Conservation (phyloP, 2,888 invertebrate species). For the Drosophila conformis region DNA sequence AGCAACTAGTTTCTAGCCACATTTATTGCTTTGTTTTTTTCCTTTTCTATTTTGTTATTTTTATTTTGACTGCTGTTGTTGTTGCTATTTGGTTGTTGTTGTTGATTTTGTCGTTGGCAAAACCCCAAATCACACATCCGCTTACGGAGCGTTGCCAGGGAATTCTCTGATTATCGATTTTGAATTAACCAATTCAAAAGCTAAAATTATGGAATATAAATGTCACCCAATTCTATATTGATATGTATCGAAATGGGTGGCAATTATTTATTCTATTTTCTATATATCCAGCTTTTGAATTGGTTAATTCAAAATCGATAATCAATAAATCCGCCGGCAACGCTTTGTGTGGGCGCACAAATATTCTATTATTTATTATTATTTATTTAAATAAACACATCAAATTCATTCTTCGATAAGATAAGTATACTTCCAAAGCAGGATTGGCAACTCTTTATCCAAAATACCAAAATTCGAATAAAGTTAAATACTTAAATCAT, state of each 20-base stretch:
- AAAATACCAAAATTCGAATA: accelerated
- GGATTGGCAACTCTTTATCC: background rate
- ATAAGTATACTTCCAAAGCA: background rate
- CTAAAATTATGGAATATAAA: background rate
- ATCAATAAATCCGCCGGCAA: constrained; percentile 32
- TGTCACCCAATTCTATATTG: background rate
- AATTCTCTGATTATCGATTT: constrained; percentile 12
- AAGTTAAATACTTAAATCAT: background rate
- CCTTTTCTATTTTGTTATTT: constrained; percentile 6
- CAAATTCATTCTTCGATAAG: background rate
- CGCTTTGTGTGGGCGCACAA: constrained; percentile 41
- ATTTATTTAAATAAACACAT: no score
- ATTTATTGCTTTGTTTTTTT: constrained; percentile 36
- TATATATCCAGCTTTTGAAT: background rate
- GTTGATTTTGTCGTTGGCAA: constrained; percentile 38
- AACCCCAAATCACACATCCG: constrained; percentile 67
- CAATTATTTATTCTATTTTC: background rate
- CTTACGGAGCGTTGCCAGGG: constrained; percentile 53
- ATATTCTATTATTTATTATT: background rate
- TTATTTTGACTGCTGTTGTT: background rate
- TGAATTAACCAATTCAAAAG: background rate
- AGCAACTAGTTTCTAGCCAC: constrained; percentile 51
- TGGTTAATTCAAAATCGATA: background rate
- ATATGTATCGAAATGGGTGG: background rate
- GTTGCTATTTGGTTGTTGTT: constrained; percentile 2